These are phyloP conservation scores for Schizopygopsis pylzovi DNA, from an alignment of 2,797 vertebrate genomes.

Conservation along the genomic window DNA sequence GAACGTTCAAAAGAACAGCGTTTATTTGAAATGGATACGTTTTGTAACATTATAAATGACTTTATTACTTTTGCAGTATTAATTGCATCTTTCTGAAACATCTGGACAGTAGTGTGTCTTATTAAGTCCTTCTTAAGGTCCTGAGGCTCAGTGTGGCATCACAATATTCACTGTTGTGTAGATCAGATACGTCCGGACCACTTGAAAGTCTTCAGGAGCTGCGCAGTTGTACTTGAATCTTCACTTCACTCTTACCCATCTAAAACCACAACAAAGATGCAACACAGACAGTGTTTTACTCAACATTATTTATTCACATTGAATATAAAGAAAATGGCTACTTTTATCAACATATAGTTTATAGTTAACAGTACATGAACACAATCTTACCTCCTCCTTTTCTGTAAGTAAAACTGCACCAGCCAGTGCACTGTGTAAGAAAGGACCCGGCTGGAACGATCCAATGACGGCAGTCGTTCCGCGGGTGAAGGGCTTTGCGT, in stretches of 20 bases:
- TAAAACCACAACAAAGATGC: slow-evolving; percentile 25
- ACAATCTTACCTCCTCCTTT: slow-evolving; percentile 84
- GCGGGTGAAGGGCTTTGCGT: no score
- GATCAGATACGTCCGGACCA: not conserved
- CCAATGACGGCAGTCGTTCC: no score
- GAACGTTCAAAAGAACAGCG: not conserved
- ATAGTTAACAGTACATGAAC: not conserved
- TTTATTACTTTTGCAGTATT: not conserved
- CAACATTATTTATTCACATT: not conserved
- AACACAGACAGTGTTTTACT: not conserved
- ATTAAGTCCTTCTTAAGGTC: no score
- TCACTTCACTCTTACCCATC: slow-evolving; percentile 25
- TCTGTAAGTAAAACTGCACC: slow-evolving; percentile 86
- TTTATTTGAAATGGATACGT: not conserved
- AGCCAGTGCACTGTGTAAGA: slow-evolving; percentile 91
- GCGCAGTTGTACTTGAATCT: not conserved
- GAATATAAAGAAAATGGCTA: not conserved
- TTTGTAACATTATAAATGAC: not conserved
- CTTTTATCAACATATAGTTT: not conserved
- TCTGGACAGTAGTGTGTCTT: not conserved
- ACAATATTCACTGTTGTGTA: not conserved
- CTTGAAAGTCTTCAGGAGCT: slow-evolving; percentile 5
- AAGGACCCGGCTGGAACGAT: no score
- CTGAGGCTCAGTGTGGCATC: not conserved
- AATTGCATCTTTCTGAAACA: not conserved